Percentiles rank a stretch among this genome's conserved stretches.
Conservation (phyloP, 2,888 invertebrate genomes). For the Nomada flava region DNA sequence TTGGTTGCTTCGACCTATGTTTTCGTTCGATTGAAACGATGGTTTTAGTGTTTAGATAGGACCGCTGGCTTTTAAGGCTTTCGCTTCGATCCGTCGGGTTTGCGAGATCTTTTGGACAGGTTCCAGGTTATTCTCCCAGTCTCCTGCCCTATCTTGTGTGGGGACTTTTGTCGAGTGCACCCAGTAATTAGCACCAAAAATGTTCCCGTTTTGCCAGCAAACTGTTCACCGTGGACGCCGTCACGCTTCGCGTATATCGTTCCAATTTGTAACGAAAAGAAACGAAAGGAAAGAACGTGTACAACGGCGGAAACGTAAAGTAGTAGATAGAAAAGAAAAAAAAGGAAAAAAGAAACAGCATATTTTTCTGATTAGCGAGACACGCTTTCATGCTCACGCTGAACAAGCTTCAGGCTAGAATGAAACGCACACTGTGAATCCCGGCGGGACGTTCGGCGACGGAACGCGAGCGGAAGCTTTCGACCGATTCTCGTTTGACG, state of each 20-base stretch:
- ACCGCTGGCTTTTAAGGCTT: no score
- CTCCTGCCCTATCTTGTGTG: neutral
- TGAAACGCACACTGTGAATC: slow-evolving; percentile 23
- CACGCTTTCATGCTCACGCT: slow-evolving; percentile 54
- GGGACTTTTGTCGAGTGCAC: slow-evolving; percentile 14
- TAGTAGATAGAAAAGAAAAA: neutral
- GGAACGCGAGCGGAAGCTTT: neutral
- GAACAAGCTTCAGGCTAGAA: slow-evolving; percentile 40
- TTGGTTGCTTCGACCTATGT: neutral
- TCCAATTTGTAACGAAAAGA: neutral
- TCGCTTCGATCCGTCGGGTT: neutral
- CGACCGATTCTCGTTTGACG: slow-evolving; percentile 39
- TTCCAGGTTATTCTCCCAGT: neutral
- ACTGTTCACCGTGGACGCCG: slow-evolving; percentile 25
- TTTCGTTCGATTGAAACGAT: slow-evolving; percentile 11
- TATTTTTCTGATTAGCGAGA: neutral
- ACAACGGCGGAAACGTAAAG: no score
- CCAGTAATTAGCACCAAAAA: slow-evolving; percentile 6
- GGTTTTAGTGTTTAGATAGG: neutral
- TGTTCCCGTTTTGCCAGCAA: neutral
- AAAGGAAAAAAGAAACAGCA: neutral
- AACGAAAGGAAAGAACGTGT: no score
- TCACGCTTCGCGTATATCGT: neutral
- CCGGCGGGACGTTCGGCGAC: slow-evolving; percentile 11
- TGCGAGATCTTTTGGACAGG: neutral